A percentile compares a stretch with the other conserved stretches of the same genome.
phyloP scores from a whole-genome alignment of 2,888 invertebrate species.

The Thymelicus sylvestris region DNA sequence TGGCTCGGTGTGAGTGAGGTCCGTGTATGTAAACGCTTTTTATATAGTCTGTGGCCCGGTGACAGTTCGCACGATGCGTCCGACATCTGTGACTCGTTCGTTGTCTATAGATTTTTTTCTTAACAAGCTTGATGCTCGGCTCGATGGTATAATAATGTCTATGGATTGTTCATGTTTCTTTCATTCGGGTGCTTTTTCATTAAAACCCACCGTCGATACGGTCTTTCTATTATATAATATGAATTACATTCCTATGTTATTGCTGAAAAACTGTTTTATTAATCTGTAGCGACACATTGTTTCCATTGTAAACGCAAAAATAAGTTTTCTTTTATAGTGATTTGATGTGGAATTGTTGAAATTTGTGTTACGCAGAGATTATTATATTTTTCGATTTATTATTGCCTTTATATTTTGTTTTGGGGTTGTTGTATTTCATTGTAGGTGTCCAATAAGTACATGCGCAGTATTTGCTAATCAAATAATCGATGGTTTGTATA shows the following conservation, averaged over 20 bases:
- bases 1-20: slow-evolving; percentile 72
- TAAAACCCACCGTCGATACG: slow-evolving; percentile 47
- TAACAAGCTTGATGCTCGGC: slow-evolving; percentile 14
- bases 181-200: slow-evolving; percentile 65
- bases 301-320: slow-evolving; percentile 13
- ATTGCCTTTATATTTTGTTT: slow-evolving; percentile 65
- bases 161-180: slow-evolving; percentile 45
- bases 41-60: slow-evolving; percentile 56
- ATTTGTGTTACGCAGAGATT: slow-evolving; percentile 76
- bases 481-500: slow-evolving; percentile 43
- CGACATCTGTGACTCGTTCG: slow-evolving; percentile 39
- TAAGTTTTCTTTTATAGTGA: slow-evolving; percentile 46
- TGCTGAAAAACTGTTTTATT: slow-evolving; percentile 46
- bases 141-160: slow-evolving; percentile 19
- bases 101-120: slow-evolving; percentile 30
- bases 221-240: slow-evolving; percentile 49
- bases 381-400: slow-evolving; percentile 82
- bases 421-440: slow-evolving; percentile 70
- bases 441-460: slow-evolving; percentile 52
- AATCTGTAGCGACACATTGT: slow-evolving; percentile 24
- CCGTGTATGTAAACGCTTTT: slow-evolving; percentile 67
- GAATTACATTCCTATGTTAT: slow-evolving; percentile 73
- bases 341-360: slow-evolving; percentile 74
- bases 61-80: slow-evolving; percentile 49
- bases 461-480: slow-evolving; percentile 51